A percentile compares a stretch with the other conserved stretches of the same genome.
phyloP scores from a whole-genome alignment of 2,888 invertebrate species.

The Diarsia brunnea region DNA sequence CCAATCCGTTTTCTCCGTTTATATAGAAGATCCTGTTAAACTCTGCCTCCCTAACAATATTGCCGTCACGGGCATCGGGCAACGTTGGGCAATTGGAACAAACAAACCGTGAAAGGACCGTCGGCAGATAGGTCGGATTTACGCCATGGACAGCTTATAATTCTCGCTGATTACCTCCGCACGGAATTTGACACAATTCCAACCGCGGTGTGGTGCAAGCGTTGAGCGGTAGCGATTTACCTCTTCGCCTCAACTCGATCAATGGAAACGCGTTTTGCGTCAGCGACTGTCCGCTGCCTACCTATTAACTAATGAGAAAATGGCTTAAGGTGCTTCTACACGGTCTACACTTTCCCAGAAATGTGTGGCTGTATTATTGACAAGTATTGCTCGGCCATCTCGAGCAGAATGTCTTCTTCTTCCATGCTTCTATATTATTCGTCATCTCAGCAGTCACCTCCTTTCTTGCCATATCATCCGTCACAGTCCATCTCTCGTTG shows the following conservation, averaged over 20 bases:
- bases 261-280: neutral
- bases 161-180: constrained; percentile 74
- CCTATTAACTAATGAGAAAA: neutral
- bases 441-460: too few species aligned
- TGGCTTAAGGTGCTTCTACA: too few species aligned
- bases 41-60: constrained; percentile 41
- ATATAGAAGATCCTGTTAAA: constrained; percentile 22
- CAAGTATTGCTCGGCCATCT: too few species aligned
- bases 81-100: constrained; percentile 56
- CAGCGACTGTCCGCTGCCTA: too few species aligned
- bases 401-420: too few species aligned
- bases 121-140: constrained; percentile 66
- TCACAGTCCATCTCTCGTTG: too few species aligned
- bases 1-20: constrained; percentile 43
- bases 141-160: constrained; percentile 75
- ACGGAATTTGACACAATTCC: constrained; percentile 72
- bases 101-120: constrained; percentile 70
- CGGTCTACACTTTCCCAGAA: too few species aligned
- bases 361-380: too few species aligned
- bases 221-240: constrained; percentile 33
- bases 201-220: constrained; percentile 38
- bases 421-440: too few species aligned
- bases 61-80: constrained; percentile 32
- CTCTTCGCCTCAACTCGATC: neutral
- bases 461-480: too few species aligned